Evolutionary conservation across 2,888 invertebrate species (phyloP), one percentile per base, ranked within the genome.

Genomic region (Agapostemon virescens): DNA sequence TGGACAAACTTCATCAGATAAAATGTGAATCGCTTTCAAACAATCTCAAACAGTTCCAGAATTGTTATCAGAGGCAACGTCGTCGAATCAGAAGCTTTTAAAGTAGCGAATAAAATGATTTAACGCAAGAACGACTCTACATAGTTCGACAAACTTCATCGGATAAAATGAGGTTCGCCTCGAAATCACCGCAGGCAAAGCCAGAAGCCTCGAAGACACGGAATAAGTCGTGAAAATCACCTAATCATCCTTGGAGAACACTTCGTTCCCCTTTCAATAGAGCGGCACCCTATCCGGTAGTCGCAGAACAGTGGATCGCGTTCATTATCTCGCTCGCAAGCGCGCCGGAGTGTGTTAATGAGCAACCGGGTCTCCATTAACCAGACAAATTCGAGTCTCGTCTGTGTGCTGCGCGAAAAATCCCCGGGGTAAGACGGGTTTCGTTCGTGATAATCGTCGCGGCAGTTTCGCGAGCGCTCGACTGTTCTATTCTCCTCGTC

Each of bases 321-420:
- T 63, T 36, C 61, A 63, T 63, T 36, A 33, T 36, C 61, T 20
- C 61, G 20, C 7, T 20, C 3, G 30, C 33, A 20, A 63, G 11
- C 36, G 5, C n/a, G 11, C 20, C 61, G 33, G 20, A 33, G 33
- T 13, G 33, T 45, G 52, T 69, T 55, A 69, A 69, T 38, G 69
- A 69, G 52, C 69, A 69, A 55, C 38, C 38, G 26, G 7, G n/a
- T 38, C 40, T 40, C 66, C 66, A 40, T 66, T 66, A 66, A 66
- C 40, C 26, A 40, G 66, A 40, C 40, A 26, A 66, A 66, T 66
- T 42, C 66, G 40, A 26, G 66, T 40, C 40, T 26, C 23, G 40
- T 20, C 40, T 23, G n/a, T 17, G 15, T n/a, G 9, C 40, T 15
- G 26, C 3, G 40, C 36, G 23, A 66, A 66, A 38, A 40, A 40